phyloP scores from a whole-genome alignment of 2,113 vertebrate species.

The Zootoca vivipara region DNA sequence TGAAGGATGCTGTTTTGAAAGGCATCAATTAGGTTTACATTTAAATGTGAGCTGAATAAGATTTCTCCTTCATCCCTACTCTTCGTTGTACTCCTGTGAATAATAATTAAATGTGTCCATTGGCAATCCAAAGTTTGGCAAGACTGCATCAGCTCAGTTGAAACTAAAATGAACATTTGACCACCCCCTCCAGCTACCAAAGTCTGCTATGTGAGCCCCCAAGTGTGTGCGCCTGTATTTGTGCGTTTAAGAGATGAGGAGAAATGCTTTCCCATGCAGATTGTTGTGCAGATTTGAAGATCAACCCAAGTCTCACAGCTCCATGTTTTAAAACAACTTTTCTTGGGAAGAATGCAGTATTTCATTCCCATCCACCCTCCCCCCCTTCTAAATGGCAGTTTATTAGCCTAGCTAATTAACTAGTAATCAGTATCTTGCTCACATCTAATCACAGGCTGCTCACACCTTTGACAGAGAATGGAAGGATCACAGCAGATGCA shows the following conservation, averaged over 20 bases:
- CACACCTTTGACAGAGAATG: constrained; percentile 58
- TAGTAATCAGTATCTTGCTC: constrained; percentile 67
- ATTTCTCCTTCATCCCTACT: no score
- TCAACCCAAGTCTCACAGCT: constrained; percentile 36
- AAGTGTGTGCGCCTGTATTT: background rate
- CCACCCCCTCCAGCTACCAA: no score
- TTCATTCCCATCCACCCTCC: background rate
- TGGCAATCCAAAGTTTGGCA: no score
- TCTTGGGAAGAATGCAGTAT: constrained; percentile 58
- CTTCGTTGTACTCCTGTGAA: no score
- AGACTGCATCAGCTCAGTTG: no score
- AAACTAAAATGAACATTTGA: no score
- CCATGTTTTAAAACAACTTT: constrained; percentile 45
- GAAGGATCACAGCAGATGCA: constrained; percentile 51
- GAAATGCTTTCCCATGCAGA: background rate
- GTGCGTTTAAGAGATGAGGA: background rate
- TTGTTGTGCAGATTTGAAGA: constrained; percentile 23
- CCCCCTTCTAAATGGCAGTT: constrained; percentile 65
- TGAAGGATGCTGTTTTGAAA: no score
- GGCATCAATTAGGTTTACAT: no score
- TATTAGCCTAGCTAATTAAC: constrained; percentile 80
- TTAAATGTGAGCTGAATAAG: no score
- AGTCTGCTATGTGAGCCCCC: no score
- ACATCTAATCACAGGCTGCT: constrained; percentile 73
- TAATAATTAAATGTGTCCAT: no score